These are phyloP conservation scores for Ceyx melanurus DNA, from an alignment of 2,113 vertebrate species.

Conservation along the genomic window DNA sequence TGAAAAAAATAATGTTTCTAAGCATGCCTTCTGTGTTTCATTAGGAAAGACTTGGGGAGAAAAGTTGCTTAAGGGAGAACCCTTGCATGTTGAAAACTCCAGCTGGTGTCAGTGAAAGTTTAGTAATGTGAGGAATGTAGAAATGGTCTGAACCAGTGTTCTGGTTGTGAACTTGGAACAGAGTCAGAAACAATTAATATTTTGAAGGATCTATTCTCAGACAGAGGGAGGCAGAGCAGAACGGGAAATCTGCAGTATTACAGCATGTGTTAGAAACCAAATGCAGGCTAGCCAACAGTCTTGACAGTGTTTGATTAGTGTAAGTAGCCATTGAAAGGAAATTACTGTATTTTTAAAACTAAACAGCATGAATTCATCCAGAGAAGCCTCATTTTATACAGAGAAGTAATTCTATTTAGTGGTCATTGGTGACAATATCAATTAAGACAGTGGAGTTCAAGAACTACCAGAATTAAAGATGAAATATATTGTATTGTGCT, in stretches of 20 bases:
- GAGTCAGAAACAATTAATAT: background rate
- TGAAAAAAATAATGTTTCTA: background rate
- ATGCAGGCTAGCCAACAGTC: background rate
- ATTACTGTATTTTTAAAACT: slow-evolving; percentile 46
- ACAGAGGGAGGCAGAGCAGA: background rate
- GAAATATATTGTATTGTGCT: slow-evolving; percentile 43
- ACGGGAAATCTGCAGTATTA: background rate
- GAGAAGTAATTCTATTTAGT: slow-evolving; percentile 22
- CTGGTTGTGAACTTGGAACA: background rate
- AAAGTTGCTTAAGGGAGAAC: background rate
- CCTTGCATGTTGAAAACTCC: background rate
- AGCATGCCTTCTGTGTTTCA: background rate
- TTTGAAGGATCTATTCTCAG: background rate
- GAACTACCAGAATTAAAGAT: slow-evolving; percentile 16
- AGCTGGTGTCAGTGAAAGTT: slow-evolving; percentile 12
- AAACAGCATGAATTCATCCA: slow-evolving; percentile 13
- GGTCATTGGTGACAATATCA: background rate
- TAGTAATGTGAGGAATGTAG: background rate
- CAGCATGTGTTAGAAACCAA: background rate
- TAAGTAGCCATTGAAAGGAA: slow-evolving; percentile 36
- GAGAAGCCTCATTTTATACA: slow-evolving; percentile 28
- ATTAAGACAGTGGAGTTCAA: slow-evolving; percentile 10
- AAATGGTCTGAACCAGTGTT: background rate
- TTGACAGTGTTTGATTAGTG: slow-evolving; percentile 28
- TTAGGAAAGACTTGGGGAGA: background rate